Evolutionary conservation across 2,113 vertebrate species (phyloP).

Genomic region (Phaethon lepturus): DNA sequence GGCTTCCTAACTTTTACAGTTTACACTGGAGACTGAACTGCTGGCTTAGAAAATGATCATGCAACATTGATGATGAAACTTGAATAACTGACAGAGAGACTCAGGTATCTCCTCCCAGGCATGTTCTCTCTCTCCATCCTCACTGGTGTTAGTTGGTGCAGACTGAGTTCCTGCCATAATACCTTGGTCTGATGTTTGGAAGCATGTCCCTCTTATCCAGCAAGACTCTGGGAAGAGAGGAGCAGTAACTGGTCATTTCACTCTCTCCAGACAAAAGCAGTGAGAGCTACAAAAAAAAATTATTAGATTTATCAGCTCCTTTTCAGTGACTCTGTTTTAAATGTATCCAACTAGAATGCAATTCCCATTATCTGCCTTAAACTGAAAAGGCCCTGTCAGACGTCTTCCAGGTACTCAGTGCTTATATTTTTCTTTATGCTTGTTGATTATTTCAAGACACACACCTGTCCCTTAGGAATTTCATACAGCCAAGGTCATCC

Average conservation of each 20-base stretch:
- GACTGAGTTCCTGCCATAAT: not conserved
- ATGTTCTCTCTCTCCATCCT: not conserved
- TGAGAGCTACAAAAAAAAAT: not conserved
- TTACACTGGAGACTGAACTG: not conserved
- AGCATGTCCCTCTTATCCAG: not conserved
- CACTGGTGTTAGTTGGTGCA: accelerated
- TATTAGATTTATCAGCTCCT: not conserved
- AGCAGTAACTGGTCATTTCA: not conserved
- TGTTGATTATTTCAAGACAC: not conserved
- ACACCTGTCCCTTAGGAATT: not conserved
- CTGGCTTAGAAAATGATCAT: not conserved
- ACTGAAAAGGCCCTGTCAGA: not conserved
- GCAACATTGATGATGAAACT: not conserved
- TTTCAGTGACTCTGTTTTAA: not conserved
- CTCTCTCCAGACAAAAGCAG: not conserved
- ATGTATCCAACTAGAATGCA: not conserved
- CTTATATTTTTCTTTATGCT: not conserved
- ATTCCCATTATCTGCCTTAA: not conserved
- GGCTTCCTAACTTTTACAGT: not conserved
- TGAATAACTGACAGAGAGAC: not conserved
- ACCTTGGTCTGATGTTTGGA: not conserved
- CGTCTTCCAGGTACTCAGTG: not conserved
- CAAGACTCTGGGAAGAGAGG: not conserved
- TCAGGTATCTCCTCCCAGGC: not conserved
- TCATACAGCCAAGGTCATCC: not conserved